Conservation (phyloP, 2,797 vertebrate species). For the Pelodytes ibericus region DNA sequence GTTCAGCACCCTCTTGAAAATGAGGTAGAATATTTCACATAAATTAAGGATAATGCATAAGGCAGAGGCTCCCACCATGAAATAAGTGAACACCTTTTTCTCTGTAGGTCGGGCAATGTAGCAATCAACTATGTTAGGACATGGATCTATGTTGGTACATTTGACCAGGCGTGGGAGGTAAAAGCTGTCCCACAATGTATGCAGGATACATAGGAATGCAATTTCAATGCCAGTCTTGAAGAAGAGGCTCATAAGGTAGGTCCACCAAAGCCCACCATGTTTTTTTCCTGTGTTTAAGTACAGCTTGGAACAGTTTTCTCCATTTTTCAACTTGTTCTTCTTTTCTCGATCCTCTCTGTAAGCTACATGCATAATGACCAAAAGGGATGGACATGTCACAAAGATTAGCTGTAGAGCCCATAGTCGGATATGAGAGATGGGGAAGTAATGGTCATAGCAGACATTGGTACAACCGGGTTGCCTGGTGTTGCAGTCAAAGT, state of each 20-base stretch:
- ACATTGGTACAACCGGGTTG: conserved; percentile 95
- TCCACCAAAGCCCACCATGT: conserved; percentile 97
- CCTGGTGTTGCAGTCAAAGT: conserved; percentile 95
- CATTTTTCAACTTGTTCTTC: conserved; percentile 79
- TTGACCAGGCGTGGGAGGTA: conserved; percentile 89
- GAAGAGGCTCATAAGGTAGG: conserved; percentile 92
- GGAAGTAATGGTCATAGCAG: conserved; percentile 92
- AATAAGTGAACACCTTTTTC: conserved; percentile 97
- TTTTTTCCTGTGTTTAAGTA: conserved; percentile 90
- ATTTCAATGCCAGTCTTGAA: conserved; percentile 88
- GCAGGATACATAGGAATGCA: conserved; percentile 90
- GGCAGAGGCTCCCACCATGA: conserved; percentile 95
- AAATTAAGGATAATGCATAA: conserved; percentile 92
- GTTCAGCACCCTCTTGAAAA: conserved; percentile 76
- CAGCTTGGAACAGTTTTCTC: conserved; percentile 76
- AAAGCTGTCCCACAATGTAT: conserved; percentile 90
- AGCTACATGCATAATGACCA: conserved; percentile 96
- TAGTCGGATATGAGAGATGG: conserved; percentile 95
- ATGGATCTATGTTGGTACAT: conserved; percentile 78
- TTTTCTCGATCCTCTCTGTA: conserved; percentile 91
- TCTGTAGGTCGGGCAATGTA: conserved; percentile 95
- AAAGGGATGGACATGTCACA: conserved; percentile 91
- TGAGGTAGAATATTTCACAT: conserved; percentile 93
- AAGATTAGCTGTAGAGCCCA: conserved; percentile 99
- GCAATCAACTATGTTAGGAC: conserved; percentile 94